Conservation (phyloP, 1,140 invertebrate species). For the Gonioctena quinquepunctata region DNA sequence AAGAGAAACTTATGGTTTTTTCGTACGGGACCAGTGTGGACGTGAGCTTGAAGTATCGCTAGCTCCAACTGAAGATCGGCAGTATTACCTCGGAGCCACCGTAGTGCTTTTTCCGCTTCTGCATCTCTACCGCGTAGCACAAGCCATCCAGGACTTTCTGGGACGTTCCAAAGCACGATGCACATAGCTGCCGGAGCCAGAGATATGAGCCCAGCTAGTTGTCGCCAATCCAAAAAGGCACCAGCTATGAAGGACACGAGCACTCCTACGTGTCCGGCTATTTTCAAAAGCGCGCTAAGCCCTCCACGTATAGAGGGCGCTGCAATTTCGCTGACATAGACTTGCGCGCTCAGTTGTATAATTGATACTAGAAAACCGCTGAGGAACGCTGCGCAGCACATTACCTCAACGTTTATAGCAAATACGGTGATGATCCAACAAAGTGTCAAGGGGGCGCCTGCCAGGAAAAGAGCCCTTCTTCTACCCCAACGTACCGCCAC, state of each 20-base stretch:
- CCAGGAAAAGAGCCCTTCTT: conserved; percentile 67
- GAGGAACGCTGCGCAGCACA: conserved; percentile 76
- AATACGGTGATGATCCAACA: conserved; percentile 78
- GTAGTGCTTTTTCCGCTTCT: conserved; percentile 75
- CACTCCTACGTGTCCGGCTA: conserved; percentile 83
- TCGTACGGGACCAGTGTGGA: conserved; percentile 57
- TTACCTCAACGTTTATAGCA: conserved; percentile 72
- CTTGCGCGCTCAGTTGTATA: conserved; percentile 77
- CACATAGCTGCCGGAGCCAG: conserved; percentile 73
- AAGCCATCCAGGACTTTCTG: conserved; percentile 82
- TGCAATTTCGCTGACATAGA: conserved; percentile 90
- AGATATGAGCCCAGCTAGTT: conserved; percentile 75
- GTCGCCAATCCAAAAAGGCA: conserved; percentile 79
- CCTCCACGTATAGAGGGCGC: conserved; percentile 82
- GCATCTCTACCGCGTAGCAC: conserved; percentile 73
- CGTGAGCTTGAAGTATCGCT: conserved; percentile 68
- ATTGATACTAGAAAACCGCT: conserved; percentile 80
- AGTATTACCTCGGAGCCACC: conserved; percentile 75
- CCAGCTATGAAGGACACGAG: conserved; percentile 80
- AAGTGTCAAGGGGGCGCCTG: conserved; percentile 72
- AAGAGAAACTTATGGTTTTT: conserved; percentile 39
- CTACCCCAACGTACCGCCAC: conserved; percentile 75
- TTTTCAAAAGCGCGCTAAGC: conserved; percentile 82
- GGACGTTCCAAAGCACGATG: conserved; percentile 71
- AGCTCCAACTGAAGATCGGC: conserved; percentile 75